Conservation (phyloP, 2,113 vertebrate species). For the Antechinus flavipes region DNA sequence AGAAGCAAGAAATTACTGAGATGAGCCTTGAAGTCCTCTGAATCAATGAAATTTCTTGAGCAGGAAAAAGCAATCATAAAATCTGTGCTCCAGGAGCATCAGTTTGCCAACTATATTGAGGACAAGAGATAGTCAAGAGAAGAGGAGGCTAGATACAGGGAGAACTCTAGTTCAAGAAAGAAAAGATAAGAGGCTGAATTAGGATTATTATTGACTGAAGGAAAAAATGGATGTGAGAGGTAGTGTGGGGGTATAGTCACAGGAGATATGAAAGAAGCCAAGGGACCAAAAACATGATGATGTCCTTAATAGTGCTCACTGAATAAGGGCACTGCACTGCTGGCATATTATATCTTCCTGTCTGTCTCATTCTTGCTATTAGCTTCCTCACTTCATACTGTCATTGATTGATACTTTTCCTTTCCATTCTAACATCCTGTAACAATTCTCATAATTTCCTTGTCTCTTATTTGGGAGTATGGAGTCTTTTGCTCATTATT, state of each 20-base stretch:
- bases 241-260: not conserved
- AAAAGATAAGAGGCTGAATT: not conserved
- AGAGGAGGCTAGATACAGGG: not conserved
- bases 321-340: not conserved
- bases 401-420: not conserved
- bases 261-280: not conserved
- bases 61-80: not conserved
- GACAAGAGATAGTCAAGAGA: not conserved
- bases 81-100: not conserved
- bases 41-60: not conserved
- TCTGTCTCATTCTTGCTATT: not conserved
- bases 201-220: not conserved
- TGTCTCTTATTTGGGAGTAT: too few relatives aligned
- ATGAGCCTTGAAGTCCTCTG: not conserved
- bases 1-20: not conserved
- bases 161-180: not conserved
- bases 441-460: not conserved
- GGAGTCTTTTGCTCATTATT: not conserved
- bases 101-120: not conserved
- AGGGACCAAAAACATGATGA: not conserved
- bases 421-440: not conserved
- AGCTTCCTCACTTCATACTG: not conserved
- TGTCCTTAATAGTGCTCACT: not conserved
- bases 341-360: not conserved
- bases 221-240: not conserved